These are phyloP conservation scores for Enhydra lutris DNA, from an alignment of 2,113 vertebrate genomes.

Conservation along the genomic window DNA sequence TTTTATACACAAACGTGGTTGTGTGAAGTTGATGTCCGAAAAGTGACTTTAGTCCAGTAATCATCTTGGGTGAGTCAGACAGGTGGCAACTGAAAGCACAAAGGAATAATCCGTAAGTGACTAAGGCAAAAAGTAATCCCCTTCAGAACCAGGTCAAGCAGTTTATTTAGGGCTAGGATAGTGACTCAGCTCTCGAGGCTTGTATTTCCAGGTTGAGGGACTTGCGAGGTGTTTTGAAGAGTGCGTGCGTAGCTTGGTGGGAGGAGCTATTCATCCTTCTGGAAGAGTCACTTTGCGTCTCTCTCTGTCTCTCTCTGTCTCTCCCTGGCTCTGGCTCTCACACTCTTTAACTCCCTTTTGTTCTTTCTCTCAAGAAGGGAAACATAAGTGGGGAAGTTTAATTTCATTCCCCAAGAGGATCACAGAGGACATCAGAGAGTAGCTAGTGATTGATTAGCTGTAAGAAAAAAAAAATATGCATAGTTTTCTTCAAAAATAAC, in stretches of 20 bases:
- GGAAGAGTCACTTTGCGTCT: not conserved
- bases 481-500: slow-evolving; percentile 37
- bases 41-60: not conserved
- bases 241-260: not conserved
- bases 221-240: not conserved
- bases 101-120: not conserved
- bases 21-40: not conserved
- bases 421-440: not conserved
- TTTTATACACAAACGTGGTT: not conserved
- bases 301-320: not conserved
- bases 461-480: not conserved
- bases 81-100: not conserved
- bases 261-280: not conserved
- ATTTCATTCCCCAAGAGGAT: not conserved
- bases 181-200: slow-evolving; percentile 3
- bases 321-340: not conserved
- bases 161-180: not conserved
- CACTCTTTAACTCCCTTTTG: not conserved
- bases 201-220: not conserved
- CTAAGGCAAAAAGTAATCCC: not conserved
- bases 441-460: not conserved
- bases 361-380: not conserved
- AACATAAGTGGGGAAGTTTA: not conserved
- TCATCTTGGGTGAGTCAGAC: not conserved
- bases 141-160: slow-evolving; percentile 45